Evolutionary conservation across 2,888 invertebrate species (phyloP), one percentile per base, ranked within the genome.

Genomic region (Andrena hattorfiana): DNA sequence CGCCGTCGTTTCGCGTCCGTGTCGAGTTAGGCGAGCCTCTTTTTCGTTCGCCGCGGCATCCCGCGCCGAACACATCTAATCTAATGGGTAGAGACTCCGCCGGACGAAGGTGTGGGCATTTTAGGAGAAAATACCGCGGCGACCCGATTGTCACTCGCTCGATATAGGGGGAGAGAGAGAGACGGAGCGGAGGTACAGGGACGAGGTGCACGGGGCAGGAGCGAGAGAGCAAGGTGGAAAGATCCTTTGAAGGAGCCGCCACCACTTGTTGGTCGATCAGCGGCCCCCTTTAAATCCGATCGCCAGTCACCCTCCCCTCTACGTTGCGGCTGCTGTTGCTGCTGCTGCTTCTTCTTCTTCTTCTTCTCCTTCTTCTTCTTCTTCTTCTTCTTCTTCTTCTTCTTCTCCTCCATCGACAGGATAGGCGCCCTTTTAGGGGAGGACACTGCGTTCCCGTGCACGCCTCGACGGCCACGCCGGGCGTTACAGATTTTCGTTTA

Each of bases 241-340:
- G 87, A 81, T 80, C 91, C 91, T 92, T 92, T 91, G 91, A 91
- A 90, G 90, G 85, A 87, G 90, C 93, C 93, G 93, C 91, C 92
- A 88, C 91, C 91, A 92, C 92, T 92, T 92, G 92, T 92, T 92
- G 91, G 89, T 90, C 91, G 92, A 92, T 92, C 92, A 91, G 90
- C 90, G 92, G 91, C 89, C 88, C 90, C 89, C 91, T 91, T 92
- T 92, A 92, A 93, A 93, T 92, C 91, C 92, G 92, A 92, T 92
- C 91, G 89, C 90, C 90, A 87, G 81, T 73, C 87, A 76, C 60
- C 63, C 81, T 56, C 81, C 66, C 79, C 84, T 60, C 72, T 66
- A 60, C 66, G 68, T 64, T 28, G 54, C 67, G 66, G 67, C 7
- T 42, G 42, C 42, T 42, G 42, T 42, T 42, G 42, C 42, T 42